phyloP scores from a whole-genome alignment of 2,888 invertebrate genomes.

The Thereva unica region DNA sequence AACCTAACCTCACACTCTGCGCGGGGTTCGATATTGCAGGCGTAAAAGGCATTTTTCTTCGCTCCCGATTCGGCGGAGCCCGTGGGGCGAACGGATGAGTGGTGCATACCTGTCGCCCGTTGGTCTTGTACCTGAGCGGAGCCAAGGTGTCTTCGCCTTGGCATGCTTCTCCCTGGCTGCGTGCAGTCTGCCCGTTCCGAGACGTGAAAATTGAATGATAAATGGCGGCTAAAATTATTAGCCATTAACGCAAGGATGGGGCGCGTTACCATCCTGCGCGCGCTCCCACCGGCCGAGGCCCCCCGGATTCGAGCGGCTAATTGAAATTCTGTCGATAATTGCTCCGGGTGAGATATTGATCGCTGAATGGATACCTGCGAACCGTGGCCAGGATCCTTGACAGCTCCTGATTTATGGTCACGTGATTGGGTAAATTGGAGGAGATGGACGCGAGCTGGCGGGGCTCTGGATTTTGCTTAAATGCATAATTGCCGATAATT shows the following conservation, averaged over 20 bases:
- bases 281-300: constrained; percentile 4
- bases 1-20: constrained; percentile 43
- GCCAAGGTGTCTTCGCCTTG: constrained; percentile 26
- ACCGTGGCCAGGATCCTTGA: constrained; percentile 9
- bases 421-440: constrained; percentile 51
- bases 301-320: constrained; percentile 34
- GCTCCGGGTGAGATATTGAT: constrained; percentile 41
- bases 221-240: constrained; percentile 41
- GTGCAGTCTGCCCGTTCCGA: constrained; percentile 10
- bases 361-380: constrained; percentile 17
- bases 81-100: not conserved
- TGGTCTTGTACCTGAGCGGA: not conserved
- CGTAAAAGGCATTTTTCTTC: constrained; percentile 25
- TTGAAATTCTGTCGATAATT: constrained; percentile 41
- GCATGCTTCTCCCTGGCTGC: constrained; percentile 12
- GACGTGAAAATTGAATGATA: constrained; percentile 46
- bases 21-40: constrained; percentile 5
- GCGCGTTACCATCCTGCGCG: constrained; percentile 23
- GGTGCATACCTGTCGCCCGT: too few species aligned
- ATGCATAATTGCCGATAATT: constrained; percentile 31
- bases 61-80: constrained; percentile 23
- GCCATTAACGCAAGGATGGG: constrained; percentile 32
- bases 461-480: constrained; percentile 15
- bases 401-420: constrained; percentile 50
- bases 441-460: constrained; percentile 2